Conservation (phyloP, 2,113 vertebrate genomes). For the Chloroceryle aenea region DNA sequence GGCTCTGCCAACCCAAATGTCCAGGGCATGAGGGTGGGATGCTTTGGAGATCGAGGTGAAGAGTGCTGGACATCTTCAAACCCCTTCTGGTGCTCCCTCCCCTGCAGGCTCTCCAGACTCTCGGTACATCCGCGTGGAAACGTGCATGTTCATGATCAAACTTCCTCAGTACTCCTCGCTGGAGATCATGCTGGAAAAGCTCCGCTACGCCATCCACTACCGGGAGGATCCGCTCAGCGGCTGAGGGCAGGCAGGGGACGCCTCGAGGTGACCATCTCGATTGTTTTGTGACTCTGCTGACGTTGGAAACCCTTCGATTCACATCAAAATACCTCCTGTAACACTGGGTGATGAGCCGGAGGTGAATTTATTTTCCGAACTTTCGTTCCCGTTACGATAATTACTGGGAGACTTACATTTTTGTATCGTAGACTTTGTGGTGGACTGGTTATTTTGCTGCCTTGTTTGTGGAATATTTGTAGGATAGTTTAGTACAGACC, state of each 20-base stretch:
- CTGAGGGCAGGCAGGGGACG: slow-evolving; percentile 62
- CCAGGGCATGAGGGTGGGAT: rapidly evolving
- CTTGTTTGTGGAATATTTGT: slow-evolving; percentile 81
- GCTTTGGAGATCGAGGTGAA: rapidly evolving
- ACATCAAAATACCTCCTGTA: background rate
- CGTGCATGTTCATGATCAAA: slow-evolving; percentile 99
- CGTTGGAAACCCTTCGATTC: background rate
- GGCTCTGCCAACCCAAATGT: background rate
- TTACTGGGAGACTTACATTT: slow-evolving; percentile 70
- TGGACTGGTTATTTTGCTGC: slow-evolving; percentile 79
- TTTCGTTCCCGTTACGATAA: slow-evolving; percentile 52
- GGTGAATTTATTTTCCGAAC: slow-evolving; percentile 61
- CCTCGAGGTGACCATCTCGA: background rate
- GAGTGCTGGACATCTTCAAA: rapidly evolving
- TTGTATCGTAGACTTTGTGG: slow-evolving; percentile 78
- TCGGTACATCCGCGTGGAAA: slow-evolving; percentile 95
- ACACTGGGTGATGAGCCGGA: slow-evolving; percentile 39
- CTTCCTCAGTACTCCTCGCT: slow-evolving; percentile 96
- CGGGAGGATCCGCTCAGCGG: slow-evolving; percentile 97
- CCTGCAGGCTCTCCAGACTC: slow-evolving; percentile 89
- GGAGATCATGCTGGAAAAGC: slow-evolving; percentile 95
- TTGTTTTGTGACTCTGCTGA: background rate
- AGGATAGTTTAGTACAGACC: slow-evolving; percentile 77
- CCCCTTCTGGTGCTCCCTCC: background rate
- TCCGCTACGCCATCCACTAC: slow-evolving; percentile 97